A percentile compares a stretch with the other conserved stretches of the same genome.
Conservation (phyloP, 2,888 invertebrate genomes). For the Leptinotarsa juncta region DNA sequence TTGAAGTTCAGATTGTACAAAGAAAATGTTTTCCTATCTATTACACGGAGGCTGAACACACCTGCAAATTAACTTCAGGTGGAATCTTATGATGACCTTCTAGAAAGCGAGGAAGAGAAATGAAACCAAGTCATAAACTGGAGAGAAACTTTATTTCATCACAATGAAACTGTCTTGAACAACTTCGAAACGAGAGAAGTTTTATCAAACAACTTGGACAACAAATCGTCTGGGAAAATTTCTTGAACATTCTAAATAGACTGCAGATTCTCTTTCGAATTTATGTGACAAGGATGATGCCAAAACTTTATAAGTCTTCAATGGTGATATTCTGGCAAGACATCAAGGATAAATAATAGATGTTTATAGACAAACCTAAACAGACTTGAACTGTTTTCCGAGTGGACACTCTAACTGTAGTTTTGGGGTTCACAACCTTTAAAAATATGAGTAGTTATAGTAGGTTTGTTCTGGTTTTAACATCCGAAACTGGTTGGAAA, state of each 20-base stretch:
- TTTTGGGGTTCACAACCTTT: no score
- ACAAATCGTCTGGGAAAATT: conserved; percentile 4
- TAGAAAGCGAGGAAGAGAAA: background rate
- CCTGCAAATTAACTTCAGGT: background rate
- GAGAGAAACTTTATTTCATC: background rate
- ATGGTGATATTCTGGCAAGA: background rate
- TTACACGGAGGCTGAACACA: background rate
- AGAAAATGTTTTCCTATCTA: background rate
- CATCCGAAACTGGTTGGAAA: no score
- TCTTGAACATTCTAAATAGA: background rate
- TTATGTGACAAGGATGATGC: background rate
- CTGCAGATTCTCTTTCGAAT: background rate
- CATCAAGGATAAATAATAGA: no score
- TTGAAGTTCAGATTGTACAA: background rate
- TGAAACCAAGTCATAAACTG: background rate
- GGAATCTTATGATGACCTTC: background rate
- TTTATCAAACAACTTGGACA: conserved; percentile 4
- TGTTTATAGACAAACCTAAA: no score
- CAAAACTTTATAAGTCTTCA: background rate
- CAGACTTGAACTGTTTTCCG: no score
- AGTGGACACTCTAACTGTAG: no score
- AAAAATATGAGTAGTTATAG: no score
- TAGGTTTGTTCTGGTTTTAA: no score
- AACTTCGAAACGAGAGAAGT: background rate
- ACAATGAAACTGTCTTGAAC: background rate